These are phyloP conservation scores for Odontamblyopus rebecca DNA, from an alignment of 2,797 vertebrate genomes.

Conservation along the genomic window DNA sequence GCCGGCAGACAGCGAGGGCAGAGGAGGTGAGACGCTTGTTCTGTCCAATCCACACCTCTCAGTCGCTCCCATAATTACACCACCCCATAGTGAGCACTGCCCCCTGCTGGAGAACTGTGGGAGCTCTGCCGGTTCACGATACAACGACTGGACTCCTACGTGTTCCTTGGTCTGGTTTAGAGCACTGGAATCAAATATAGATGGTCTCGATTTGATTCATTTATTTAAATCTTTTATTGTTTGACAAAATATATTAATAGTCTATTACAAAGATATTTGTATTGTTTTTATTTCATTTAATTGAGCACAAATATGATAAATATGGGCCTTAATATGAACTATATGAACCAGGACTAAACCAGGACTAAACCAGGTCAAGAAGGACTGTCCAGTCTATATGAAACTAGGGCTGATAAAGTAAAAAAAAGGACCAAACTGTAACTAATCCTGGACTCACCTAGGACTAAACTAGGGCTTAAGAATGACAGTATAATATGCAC, in stretches of 20 bases:
- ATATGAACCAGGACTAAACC: neutral
- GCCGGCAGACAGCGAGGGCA: conserved; percentile 88
- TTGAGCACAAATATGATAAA: too few species aligned
- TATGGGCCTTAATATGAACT: too few species aligned
- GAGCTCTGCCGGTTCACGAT: neutral
- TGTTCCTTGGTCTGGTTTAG: too few species aligned
- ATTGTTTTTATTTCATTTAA: too few species aligned
- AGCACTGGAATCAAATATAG: too few species aligned
- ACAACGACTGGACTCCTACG: too few species aligned
- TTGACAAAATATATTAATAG: too few species aligned
- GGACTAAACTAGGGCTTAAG: too few species aligned
- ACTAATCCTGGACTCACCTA: neutral
- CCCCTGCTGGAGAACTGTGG: conserved; percentile 62
- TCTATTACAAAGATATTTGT: too few species aligned
- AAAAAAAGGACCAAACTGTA: neutral
- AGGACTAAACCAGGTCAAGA: neutral
- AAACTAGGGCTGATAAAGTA: neutral
- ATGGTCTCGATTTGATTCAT: too few species aligned
- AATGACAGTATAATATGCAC: too few species aligned
- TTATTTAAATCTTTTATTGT: too few species aligned
- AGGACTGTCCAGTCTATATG: neutral
- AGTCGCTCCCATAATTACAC: neutral
- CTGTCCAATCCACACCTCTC: conserved; percentile 16
- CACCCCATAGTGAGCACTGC: conserved; percentile 51
- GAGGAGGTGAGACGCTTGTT: conserved; percentile 80